These are phyloP conservation scores for Aleiodes testaceus DNA, from an alignment of 2,888 invertebrate genomes.

Conservation along the genomic window DNA sequence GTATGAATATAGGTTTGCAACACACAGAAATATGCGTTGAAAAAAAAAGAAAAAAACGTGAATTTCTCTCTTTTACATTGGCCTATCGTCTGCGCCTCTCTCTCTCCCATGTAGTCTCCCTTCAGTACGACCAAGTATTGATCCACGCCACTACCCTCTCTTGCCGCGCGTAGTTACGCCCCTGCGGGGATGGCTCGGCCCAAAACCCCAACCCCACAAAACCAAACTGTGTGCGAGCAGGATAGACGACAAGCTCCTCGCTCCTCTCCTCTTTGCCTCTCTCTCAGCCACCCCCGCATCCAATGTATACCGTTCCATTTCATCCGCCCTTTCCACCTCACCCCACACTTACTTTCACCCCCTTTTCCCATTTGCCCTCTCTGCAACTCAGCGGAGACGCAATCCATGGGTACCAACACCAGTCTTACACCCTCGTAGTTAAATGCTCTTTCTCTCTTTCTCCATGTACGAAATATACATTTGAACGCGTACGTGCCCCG, in stretches of 20 bases:
- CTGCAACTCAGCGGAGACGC: constrained; percentile 35
- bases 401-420: constrained; percentile 38
- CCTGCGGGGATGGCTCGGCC: constrained; percentile 44
- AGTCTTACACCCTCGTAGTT: constrained; percentile 36
- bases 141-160: constrained; percentile 43
- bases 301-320: constrained; percentile 45
- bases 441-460: constrained; percentile 9
- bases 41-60: not conserved
- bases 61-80: constrained; percentile 27
- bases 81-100: constrained; percentile 47
- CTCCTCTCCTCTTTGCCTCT: constrained; percentile 50
- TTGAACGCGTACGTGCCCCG: constrained; percentile 20
- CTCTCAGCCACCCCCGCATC: constrained; percentile 47
- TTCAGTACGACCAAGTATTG: constrained; percentile 39
- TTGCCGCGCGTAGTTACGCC: constrained; percentile 43
- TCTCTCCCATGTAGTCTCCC: constrained; percentile 30
- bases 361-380: constrained; percentile 35
- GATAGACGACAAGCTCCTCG: constrained; percentile 24
- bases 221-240: constrained; percentile 55
- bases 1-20: too few species aligned
- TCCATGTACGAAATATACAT: constrained; percentile 34
- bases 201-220: constrained; percentile 55
- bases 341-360: constrained; percentile 44
- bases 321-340: constrained; percentile 48
- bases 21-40: not conserved